Conservation (phyloP, 2,797 vertebrate species). For the Myioborus melanocephalus region DNA sequence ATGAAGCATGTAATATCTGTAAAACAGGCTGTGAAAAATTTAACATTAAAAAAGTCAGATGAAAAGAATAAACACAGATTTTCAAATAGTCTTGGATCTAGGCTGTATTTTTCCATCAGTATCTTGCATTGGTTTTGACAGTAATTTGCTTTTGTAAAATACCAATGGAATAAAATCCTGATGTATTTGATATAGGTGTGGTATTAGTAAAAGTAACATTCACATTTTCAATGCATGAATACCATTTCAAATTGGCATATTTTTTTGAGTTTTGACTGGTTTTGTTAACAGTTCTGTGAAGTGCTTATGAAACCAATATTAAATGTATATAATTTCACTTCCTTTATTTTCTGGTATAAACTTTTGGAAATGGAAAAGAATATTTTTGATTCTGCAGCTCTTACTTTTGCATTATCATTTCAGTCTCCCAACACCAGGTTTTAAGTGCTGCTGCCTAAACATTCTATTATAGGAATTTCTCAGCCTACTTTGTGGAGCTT, state of each 20-base stretch:
- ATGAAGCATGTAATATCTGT: background rate
- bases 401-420: background rate
- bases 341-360: background rate
- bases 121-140: background rate
- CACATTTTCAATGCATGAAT: background rate
- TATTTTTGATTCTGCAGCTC: background rate
- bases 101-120: background rate
- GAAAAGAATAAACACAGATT: background rate
- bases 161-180: background rate
- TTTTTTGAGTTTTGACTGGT: background rate
- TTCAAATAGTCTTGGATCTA: background rate
- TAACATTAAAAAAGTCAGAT: background rate
- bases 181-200: fast-evolving
- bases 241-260: background rate
- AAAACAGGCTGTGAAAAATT: background rate
- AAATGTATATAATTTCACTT: background rate
- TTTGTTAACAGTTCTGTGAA: background rate
- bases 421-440: background rate
- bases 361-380: background rate
- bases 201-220: background rate
- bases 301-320: background rate
- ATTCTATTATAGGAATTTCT: background rate
- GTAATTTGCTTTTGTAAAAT: background rate
- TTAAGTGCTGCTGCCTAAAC: background rate
- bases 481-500: background rate